Base-by-base conservation (phyloP, 2,797 vertebrate species). In the Cynodonichthys magdalenae region DNA sequence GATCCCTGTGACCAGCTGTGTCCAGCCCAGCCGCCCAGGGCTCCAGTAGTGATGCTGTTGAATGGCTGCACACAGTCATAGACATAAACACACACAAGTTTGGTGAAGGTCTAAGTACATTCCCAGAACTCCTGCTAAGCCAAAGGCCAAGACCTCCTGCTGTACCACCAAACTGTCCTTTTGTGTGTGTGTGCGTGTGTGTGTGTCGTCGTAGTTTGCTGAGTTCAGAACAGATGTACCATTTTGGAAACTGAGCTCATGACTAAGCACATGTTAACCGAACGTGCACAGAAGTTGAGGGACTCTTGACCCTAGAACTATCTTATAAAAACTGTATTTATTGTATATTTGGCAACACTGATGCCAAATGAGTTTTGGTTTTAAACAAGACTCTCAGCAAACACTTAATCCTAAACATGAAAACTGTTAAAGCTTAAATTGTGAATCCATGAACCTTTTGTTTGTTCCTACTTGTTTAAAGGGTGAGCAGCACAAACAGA, bases 1-100 rank as follows among this genome's bases (percentile, higher is more conserved):
- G 86, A 87, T 88, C 90, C 89, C 89, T 86, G 85, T 12, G 80
- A 87, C 89, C 84, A 90, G 87, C 87, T 84, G 85, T 87, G 84
- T 91, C 90, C 90, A 80, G 88, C 81, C 79, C 62, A 84, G 74
- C 82, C 74, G 75, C 85, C 82, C 83, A 85, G 84, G 84, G 81
- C 90, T 90, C 87, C 85, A 81, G 89, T 85, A 87, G 86, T 89
- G 90, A 90, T 66, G 80, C 85, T 89, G 82, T 86, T 89, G 83
- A 89, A 89, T 83, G 77, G 71, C 52, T 60, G 34, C 71, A 71
- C 61, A 53, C 70, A 63, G 34, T n/a, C 61, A 18, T 41, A 52
- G 51, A 52, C 47, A 64, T 58, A 71, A 50, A 64, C n/a, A 69
- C 69, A 54, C 54, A 59, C 63, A 74, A 69, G 69, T 83, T 79